Evolutionary conservation across 1,140 invertebrate species (phyloP), one percentile per base, ranked within the genome.

Genomic region (Belonocnema kinseyi): DNA sequence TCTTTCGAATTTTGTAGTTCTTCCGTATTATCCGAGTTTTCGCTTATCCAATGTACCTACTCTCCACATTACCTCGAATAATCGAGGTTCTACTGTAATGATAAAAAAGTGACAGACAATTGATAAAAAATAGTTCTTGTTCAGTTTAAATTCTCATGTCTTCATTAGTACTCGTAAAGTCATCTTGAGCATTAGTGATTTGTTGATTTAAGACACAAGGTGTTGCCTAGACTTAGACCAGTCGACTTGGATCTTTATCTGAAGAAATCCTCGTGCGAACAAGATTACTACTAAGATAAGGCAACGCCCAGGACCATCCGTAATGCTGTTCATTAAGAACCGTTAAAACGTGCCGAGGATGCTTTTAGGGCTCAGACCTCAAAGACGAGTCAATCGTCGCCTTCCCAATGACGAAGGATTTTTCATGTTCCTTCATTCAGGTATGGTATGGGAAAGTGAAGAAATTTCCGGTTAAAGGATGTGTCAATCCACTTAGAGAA

Each of bases 231-330:
- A 40, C 61, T 33, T 21, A 46, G 10, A 10, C 72, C 26, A 51
- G 14, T 53, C 74, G 19, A 58, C 46, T 19, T 8, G 77, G 85
- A 86, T 85, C 26, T 33, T 72, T 81, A 85, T 85, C 85, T 80
- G 16, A 77, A 58, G 19, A 82, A 84, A 86, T 85, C 76, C 77
- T 79, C 80, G 84, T 85, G 85, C 58, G 85, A 85, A 80, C 66
- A 66, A 86, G 84, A 85, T 86, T 46, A 17, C 52, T 19, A n/a
- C 53, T 16, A 6, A 46, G 85, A 85, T 85, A 85, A 70, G 50
- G 50, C 75, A 50, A 58, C 73, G 16, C 50, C 66, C 21, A 50
- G 50, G 50, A 77, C 17, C 17, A 72, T 73, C 19, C 50, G 19
- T 76, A 72, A 79, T 71, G 52, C 50, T 80, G 75, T 72, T 80